Percentiles rank a stretch among this genome's conserved stretches.
Evolutionary conservation across 2,797 vertebrate genomes (phyloP).

Genomic region (Otolemur crassicaudatus): DNA sequence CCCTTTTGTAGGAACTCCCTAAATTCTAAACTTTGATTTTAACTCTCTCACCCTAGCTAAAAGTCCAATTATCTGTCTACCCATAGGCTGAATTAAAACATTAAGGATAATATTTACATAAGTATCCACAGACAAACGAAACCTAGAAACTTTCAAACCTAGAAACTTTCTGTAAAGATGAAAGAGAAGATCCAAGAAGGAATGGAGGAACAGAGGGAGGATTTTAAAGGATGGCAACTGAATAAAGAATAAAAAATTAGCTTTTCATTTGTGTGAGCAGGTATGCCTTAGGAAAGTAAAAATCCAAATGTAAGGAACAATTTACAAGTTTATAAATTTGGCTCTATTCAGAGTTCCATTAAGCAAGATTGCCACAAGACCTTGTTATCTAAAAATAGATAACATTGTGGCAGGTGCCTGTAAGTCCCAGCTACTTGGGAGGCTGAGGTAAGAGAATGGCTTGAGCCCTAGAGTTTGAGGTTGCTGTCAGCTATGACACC

Average conservation of each 20-base stretch:
- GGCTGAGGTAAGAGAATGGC: no score
- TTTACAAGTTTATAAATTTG: constrained; percentile 56
- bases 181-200: not conserved
- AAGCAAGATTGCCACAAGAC: not conserved
- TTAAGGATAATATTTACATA: constrained; percentile 23
- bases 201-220: not conserved
- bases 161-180: not conserved
- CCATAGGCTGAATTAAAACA: constrained; percentile 6
- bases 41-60: constrained; percentile 21
- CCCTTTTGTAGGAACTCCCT: constrained; percentile 47
- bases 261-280: constrained; percentile 25
- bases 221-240: not conserved
- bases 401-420: no score
- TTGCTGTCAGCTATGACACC: no score
- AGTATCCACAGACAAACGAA: not conserved
- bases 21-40: constrained; percentile 62
- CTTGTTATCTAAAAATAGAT: no score
- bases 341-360: constrained; percentile 49
- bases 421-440: no score
- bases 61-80: constrained; percentile 22
- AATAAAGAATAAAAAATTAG: constrained; percentile 45
- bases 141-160: constrained; percentile 23
- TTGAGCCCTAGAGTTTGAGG: no score
- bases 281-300: constrained; percentile 36
- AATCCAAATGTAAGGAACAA: constrained; percentile 35